These are phyloP conservation scores for Dexiosoma caninum DNA, from an alignment of 2,888 invertebrate genomes.

Conservation along the genomic window DNA sequence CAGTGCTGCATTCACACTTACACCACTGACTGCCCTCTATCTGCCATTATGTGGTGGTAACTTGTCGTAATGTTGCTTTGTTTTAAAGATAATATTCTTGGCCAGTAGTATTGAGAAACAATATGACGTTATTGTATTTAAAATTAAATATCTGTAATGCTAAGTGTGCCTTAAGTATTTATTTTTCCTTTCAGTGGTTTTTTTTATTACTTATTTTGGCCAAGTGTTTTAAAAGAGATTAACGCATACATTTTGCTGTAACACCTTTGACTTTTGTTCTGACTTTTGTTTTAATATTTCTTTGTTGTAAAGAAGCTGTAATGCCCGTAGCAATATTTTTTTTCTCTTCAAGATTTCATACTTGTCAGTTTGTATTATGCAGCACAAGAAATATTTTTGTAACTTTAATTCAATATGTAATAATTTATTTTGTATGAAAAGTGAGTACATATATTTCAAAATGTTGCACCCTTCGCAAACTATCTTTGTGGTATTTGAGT, in stretches of 20 bases:
- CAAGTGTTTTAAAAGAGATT: not conserved
- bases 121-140: not conserved
- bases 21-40: not conserved
- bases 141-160: not conserved
- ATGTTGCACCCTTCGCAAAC: no score
- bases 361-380: conserved; percentile 32
- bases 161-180: not conserved
- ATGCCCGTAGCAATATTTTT: not conserved
- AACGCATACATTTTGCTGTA: not conserved
- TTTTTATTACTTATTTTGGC: not conserved
- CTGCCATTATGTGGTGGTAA: conserved; percentile 1
- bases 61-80: not conserved
- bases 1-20: no score
- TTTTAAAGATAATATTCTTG: not conserved
- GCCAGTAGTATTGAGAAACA: conserved; percentile 1
- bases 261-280: not conserved
- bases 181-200: not conserved
- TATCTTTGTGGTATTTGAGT: no score
- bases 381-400: not conserved
- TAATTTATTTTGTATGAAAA: not conserved
- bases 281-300: not conserved
- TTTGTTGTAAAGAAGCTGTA: not conserved
- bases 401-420: not conserved
- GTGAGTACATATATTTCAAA: no score
- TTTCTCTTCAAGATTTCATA: conserved; percentile 18